A percentile compares a stretch with the other conserved stretches of the same genome.
phyloP scores from a whole-genome alignment of 1,140 invertebrate species.

The Drosophila chauvacae region DNA sequence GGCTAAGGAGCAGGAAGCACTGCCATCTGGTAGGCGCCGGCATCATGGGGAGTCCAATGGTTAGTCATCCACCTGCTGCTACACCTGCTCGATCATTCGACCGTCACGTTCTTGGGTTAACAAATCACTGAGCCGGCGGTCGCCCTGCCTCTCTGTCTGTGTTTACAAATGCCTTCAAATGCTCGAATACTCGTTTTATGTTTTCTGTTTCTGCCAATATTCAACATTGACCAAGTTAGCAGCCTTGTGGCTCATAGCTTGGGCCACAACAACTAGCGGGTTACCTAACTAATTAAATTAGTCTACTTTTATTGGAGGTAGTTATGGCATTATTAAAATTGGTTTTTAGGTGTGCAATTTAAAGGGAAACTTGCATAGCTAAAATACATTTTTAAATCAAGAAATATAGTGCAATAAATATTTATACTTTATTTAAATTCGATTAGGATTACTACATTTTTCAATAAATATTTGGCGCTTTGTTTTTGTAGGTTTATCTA shows the following conservation, averaged over 20 bases:
- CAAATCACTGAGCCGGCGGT: constrained; percentile 55
- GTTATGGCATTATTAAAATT: neutral
- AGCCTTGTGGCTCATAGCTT: constrained; percentile 8
- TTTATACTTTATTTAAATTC: too few relatives aligned
- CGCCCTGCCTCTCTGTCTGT: constrained; percentile 41
- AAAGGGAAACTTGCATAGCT: too few relatives aligned
- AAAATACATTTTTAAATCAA: too few relatives aligned
- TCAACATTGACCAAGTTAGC: constrained; percentile 79
- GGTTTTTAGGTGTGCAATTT: neutral
- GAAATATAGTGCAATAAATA: neutral
- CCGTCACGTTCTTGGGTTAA: constrained; percentile 64
- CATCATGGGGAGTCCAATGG: constrained; percentile 37
- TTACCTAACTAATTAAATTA: constrained; percentile 32
- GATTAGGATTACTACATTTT: too few relatives aligned
- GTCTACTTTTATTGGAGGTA: neutral
- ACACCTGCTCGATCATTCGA: constrained; percentile 15
- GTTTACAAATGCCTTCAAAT: constrained; percentile 61
- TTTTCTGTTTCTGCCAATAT: constrained; percentile 51
- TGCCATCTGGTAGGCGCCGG: constrained; percentile 23
- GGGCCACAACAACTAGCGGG: neutral
- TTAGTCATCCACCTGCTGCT: constrained; percentile 3
- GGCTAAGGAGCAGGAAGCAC: constrained; percentile 31
- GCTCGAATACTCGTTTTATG: constrained; percentile 40
- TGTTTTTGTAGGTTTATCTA: too few relatives aligned
- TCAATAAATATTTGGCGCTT: too few relatives aligned